Conservation (phyloP, 2,797 vertebrate genomes). For the Alauda arvensis region DNA sequence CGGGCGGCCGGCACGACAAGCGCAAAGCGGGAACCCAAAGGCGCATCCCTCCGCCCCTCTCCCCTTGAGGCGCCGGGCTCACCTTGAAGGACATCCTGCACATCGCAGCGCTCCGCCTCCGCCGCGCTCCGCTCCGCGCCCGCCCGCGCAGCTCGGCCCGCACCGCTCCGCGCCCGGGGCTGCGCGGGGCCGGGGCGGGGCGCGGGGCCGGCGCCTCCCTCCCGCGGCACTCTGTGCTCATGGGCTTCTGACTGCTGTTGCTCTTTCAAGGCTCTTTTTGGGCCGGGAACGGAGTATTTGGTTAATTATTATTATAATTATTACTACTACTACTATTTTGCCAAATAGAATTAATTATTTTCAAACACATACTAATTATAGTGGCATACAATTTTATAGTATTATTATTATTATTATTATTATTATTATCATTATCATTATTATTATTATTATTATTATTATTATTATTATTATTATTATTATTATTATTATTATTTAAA, state of each 20-base stretch:
- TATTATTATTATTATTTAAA: neutral
- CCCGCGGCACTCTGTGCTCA: neutral
- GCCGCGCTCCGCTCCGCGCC: neutral
- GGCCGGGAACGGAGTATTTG: neutral
- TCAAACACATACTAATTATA: neutral
- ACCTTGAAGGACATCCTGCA: constrained; percentile 80
- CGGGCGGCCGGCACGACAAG: neutral
- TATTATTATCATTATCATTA: neutral
- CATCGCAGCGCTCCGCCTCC: constrained; percentile 48
- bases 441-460: too few relatives aligned
- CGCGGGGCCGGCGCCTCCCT: neutral
- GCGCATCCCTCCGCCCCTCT: neutral
- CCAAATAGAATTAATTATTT: rapidly evolving
- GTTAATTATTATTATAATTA: neutral
- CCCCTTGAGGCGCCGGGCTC: constrained; percentile 46
- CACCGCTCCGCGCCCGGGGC: neutral
- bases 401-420: too few relatives aligned
- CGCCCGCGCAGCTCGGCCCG: constrained; percentile 15
- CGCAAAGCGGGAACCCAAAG: neutral
- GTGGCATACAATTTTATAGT: neutral
- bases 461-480: neutral
- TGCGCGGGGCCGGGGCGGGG: constrained; percentile 5
- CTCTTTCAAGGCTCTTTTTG: neutral
- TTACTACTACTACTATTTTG: too few relatives aligned
- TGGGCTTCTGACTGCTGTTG: rapidly evolving